A percentile compares a stretch with the other conserved stretches of the same genome.
Conservation (phyloP, 2,113 vertebrate species). For the Australoheros scitulus region DNA sequence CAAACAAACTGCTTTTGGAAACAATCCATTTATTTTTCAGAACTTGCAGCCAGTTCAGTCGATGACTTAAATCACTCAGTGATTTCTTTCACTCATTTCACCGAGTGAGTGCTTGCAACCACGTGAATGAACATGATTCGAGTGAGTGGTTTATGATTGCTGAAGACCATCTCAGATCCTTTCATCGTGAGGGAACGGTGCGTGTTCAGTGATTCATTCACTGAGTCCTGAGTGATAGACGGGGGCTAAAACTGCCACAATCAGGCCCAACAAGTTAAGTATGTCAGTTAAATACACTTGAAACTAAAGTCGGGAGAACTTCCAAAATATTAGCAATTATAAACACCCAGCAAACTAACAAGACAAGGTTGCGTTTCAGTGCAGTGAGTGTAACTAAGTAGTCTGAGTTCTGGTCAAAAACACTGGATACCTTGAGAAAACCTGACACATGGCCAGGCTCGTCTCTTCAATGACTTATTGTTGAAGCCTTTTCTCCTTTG, state of each 20-base stretch:
- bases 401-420: constrained; percentile 4
- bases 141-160: neutral
- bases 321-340: constrained; percentile 14
- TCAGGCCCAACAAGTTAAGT: neutral
- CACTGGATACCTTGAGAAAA: neutral
- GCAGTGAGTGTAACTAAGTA: neutral
- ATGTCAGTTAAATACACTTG: neutral
- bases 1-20: neutral
- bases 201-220: neutral
- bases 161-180: neutral
- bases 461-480: neutral
- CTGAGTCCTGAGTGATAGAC: neutral
- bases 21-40: neutral
- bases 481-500: constrained; percentile 3
- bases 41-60: neutral
- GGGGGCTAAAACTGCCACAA: neutral
- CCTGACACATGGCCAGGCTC: neutral
- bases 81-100: neutral
- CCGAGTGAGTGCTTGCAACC: neutral
- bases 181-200: neutral
- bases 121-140: neutral
- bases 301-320: neutral
- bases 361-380: constrained; percentile 10
- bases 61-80: neutral
- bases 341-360: neutral